Conservation (phyloP, 2,797 vertebrate species). For the Rhyacichthys aspro region DNA sequence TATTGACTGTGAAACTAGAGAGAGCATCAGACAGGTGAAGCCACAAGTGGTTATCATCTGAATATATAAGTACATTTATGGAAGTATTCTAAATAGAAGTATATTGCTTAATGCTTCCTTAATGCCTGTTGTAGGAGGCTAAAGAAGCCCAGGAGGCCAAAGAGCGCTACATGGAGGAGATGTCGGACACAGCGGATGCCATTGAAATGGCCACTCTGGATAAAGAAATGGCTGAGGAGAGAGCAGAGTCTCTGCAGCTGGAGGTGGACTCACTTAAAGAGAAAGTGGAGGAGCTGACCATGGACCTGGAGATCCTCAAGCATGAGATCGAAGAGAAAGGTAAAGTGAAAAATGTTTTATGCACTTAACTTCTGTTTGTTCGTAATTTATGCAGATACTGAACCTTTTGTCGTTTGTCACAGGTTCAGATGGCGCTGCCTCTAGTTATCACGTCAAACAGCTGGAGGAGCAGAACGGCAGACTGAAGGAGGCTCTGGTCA, state of each 20-base stretch:
- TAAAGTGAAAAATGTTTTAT: slow-evolving; percentile 37
- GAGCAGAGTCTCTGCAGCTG: slow-evolving; percentile 93
- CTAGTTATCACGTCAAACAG: slow-evolving; percentile 97
- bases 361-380: not conserved
- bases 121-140: slow-evolving; percentile 82
- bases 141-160: slow-evolving; percentile 93
- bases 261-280: slow-evolving; percentile 94
- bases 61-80: too few species aligned
- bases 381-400: too few species aligned
- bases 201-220: slow-evolving; percentile 99
- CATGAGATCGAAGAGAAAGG: slow-evolving; percentile 99
- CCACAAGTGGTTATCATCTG: too few species aligned
- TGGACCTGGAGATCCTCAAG: slow-evolving; percentile 96
- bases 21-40: too few species aligned
- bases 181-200: slow-evolving; percentile 95
- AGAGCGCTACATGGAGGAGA: slow-evolving; percentile 98
- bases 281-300: slow-evolving; percentile 94
- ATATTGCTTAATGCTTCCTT: not conserved
- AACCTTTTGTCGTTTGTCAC: slow-evolving; percentile 1
- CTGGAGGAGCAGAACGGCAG: slow-evolving; percentile 94
- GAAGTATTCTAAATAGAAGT: too few species aligned
- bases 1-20: too few species aligned
- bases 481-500: slow-evolving; percentile 95
- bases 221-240: slow-evolving; percentile 98
- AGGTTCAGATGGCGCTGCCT: slow-evolving; percentile 96